Percentiles rank a stretch among this genome's conserved stretches.
Evolutionary conservation across 23 tunicate genomes (phyloP).

Genomic region (Halocynthia roretzi): DNA sequence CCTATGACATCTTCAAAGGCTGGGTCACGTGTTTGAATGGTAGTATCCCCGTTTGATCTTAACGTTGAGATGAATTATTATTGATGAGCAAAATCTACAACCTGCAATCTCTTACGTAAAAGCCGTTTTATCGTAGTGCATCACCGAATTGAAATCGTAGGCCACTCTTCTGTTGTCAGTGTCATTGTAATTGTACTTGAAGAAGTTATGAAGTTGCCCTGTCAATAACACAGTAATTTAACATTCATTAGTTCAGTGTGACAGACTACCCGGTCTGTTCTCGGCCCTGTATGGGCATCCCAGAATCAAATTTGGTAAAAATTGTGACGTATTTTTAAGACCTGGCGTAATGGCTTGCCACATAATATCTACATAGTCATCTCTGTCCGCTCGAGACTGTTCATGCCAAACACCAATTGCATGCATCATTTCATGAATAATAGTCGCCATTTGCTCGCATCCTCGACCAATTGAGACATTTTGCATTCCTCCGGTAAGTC

Average conservation of each 20-base stretch:
- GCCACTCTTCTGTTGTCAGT: slow-evolving; percentile 72
- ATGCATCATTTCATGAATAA: slow-evolving; percentile 19
- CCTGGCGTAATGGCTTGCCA: slow-evolving; percentile 10
- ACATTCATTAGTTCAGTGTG: background rate
- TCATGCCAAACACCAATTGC: slow-evolving; percentile 28
- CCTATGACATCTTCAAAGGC: slow-evolving; percentile 93
- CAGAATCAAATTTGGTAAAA: background rate
- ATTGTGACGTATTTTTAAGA: background rate
- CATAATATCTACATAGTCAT: slow-evolving; percentile 12
- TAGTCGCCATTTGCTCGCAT: slow-evolving; percentile 20
- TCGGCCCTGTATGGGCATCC: background rate
- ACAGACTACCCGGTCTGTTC: background rate
- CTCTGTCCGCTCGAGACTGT: slow-evolving; percentile 17
- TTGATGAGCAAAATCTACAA: background rate
- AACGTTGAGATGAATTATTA: background rate
- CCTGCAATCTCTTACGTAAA: slow-evolving; percentile 39
- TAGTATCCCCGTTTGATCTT: slow-evolving; percentile 61
- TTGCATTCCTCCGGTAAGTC: slow-evolving; percentile 14
- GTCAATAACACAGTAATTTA: background rate
- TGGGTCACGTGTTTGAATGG: slow-evolving; percentile 88
- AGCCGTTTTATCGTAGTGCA: slow-evolving; percentile 86
- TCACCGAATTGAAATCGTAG: slow-evolving; percentile 85
- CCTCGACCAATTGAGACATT: slow-evolving; percentile 9
- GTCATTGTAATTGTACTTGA: slow-evolving; percentile 43
- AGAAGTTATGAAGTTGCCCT: slow-evolving; percentile 70